Evolutionary conservation across 2,888 invertebrate species (phyloP).

Genomic region (Rhorus exstirpatorius): DNA sequence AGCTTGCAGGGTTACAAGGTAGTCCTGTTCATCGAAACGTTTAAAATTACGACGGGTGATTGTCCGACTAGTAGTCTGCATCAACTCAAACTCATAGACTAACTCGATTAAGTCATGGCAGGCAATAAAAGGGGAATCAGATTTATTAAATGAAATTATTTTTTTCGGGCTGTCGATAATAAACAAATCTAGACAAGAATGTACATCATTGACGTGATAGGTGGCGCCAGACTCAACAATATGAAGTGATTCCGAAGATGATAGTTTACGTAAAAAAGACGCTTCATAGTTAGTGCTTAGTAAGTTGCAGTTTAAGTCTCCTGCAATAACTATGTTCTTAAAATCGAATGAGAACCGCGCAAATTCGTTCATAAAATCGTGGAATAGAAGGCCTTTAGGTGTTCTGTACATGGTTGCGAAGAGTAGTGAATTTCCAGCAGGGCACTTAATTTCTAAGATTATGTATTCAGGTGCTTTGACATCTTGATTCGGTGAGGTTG

Average conservation of each 20-base stretch:
- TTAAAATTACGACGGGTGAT: not conserved
- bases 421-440: not conserved
- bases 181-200: not conserved
- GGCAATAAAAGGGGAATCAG: not conserved
- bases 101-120: not conserved
- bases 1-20: not conserved
- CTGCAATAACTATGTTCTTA: not conserved
- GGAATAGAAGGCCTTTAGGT: not conserved
- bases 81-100: not conserved
- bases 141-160: not conserved
- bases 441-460: not conserved
- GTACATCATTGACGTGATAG: not conserved
- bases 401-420: not conserved
- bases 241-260: not conserved
- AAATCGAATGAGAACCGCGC: not conserved
- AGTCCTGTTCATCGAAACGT: not conserved
- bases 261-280: not conserved
- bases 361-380: not conserved
- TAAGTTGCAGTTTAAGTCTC: not conserved
- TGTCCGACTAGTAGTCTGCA: not conserved
- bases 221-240: not conserved
- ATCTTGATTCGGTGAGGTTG: not conserved
- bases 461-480: slow-evolving; percentile 11
- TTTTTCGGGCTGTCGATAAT: not conserved
- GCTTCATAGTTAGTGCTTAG: not conserved